Conservation (phyloP, 2,797 vertebrate species). For the Enteromius argenteus region DNA sequence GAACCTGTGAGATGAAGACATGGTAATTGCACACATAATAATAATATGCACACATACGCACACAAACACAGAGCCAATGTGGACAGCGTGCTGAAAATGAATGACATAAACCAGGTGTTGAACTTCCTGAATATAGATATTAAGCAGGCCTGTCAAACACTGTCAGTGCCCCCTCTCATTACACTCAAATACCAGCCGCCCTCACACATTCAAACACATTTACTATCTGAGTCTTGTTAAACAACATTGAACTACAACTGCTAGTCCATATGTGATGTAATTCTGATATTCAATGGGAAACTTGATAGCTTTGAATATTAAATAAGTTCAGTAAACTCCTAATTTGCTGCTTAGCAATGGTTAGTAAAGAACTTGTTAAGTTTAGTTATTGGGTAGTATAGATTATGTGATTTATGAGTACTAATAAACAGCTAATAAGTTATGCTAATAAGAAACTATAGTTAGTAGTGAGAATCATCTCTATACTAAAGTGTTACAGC, state of each 20-base stretch:
- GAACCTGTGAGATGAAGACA: constrained; percentile 83
- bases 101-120: constrained; percentile 86
- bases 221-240: constrained; percentile 28
- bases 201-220: constrained; percentile 51
- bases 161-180: constrained; percentile 85
- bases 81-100: constrained; percentile 76
- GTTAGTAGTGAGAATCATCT: neutral
- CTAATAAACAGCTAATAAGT: neutral
- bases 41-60: constrained; percentile 50
- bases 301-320: neutral
- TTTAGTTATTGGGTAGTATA: neutral
- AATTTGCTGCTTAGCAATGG: neutral
- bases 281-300: neutral
- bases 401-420: neutral
- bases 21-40: constrained; percentile 70
- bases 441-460: neutral
- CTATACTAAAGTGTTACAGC: neutral
- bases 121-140: constrained; percentile 89
- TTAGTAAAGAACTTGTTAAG: neutral
- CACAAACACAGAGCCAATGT: constrained; percentile 71
- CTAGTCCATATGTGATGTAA: neutral
- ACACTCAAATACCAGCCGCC: constrained; percentile 68
- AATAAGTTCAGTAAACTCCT: neutral
- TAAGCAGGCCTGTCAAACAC: constrained; percentile 76
- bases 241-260: neutral